Conservation (phyloP, 2,888 invertebrate species). For the Hypsopygia costalis region DNA sequence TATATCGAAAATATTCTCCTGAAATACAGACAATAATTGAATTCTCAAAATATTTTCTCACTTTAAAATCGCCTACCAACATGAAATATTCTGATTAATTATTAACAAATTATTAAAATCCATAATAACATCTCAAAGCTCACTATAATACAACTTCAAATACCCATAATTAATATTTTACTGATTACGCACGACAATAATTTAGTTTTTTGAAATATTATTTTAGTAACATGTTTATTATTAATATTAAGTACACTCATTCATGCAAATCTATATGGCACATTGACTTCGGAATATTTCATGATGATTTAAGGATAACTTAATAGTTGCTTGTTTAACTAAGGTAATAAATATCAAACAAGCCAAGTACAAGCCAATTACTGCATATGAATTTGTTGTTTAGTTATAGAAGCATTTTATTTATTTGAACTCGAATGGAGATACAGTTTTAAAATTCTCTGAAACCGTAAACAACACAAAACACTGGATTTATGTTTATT, state of each 20-base stretch:
- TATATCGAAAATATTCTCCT: slow-evolving; percentile 71
- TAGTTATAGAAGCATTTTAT: too few relatives aligned
- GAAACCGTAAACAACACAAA: too few relatives aligned
- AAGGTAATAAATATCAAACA: too few relatives aligned
- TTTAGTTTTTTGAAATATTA: neutral
- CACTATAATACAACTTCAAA: neutral
- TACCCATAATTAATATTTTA: neutral
- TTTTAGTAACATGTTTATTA: neutral
- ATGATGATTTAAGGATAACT: neutral
- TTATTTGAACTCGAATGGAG: too few relatives aligned
- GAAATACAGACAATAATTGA: slow-evolving; percentile 63
- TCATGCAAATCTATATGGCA: neutral
- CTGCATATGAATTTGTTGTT: too few relatives aligned
- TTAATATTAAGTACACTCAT: neutral
- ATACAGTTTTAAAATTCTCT: too few relatives aligned
- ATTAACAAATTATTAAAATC: neutral
- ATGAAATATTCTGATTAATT: slow-evolving; percentile 27
- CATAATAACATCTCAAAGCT: neutral
- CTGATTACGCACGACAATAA: neutral
- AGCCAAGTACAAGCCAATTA: too few relatives aligned
- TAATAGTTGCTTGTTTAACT: too few relatives aligned
- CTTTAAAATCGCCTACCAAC: slow-evolving; percentile 46
- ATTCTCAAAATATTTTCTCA: slow-evolving; percentile 59
- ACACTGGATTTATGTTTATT: too few relatives aligned
- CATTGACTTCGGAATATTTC: slow-evolving; percentile 1